Evolutionary conservation across 2,888 invertebrate species (phyloP), one percentile per base, ranked within the genome.

Genomic region (Arge pagana): DNA sequence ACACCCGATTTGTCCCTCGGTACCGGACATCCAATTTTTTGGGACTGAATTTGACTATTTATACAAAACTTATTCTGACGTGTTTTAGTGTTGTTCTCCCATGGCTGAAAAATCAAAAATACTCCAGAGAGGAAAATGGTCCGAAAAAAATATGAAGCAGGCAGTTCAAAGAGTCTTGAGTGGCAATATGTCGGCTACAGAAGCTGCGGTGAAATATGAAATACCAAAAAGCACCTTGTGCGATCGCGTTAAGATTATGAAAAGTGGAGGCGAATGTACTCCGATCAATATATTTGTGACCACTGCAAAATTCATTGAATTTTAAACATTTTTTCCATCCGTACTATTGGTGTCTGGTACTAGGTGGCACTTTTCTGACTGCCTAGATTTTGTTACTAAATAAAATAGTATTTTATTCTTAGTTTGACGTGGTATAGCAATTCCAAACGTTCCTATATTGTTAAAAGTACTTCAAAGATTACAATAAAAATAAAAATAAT

Each of bases 91-190:
- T 24, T 39, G 13, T 39, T 39, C 4, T 39, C 21, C 23, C 39
- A 39, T 39, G 39, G 39, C 39, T 39, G 15, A 39, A 7, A 21
- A 24, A 41, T 28, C 41, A 10, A 41, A 26, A 41, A 41, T 41
- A 26, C 18, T 41, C 28, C 52, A 53, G 18, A 54, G 54, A 45
- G 33, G 42, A 49, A 61, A 57, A 52, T 51, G 43, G 45, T 45
- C 37, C 30, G 37, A 45, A 35, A 15, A 37, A 39, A 45, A 8
- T 13, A 51, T 26, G 41, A 41, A 41, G 4, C 7, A 40, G 23
- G 49, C 24, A 30, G 16, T 50, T 24, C 16, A 33, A 23, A 41
- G 35, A 41, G 50, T 50, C n/a, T 28, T 51, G 26, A 11, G 26
- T 36, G 36, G 42, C n/a, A 42, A 42, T 2, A 35, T 36, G 35